Evolutionary conservation across 2,797 vertebrate genomes (phyloP).

Genomic region (Botia almorhae): DNA sequence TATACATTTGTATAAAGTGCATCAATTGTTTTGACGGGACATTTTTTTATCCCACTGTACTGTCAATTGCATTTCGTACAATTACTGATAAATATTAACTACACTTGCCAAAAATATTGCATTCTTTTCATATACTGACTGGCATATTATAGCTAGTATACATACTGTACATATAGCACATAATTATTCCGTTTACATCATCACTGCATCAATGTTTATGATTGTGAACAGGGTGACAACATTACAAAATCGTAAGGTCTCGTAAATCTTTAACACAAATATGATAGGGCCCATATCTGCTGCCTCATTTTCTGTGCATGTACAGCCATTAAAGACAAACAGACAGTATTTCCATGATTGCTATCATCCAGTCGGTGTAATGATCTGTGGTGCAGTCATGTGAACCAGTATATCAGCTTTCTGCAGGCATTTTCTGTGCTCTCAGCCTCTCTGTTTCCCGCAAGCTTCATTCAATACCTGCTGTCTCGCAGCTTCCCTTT

Average conservation of each 20-base stretch:
- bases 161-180: background rate
- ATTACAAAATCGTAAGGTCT: background rate
- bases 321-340: conserved; percentile 56
- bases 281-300: conserved; percentile 7
- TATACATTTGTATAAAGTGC: no score
- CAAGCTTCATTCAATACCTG: conserved; percentile 71
- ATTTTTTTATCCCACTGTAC: no score
- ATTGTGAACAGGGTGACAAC: background rate
- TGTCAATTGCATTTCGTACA: no score
- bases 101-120: background rate
- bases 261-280: background rate
- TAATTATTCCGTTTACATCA: background rate
- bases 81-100: no score
- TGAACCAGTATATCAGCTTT: conserved; percentile 75
- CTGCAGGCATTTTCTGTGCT: conserved; percentile 72
- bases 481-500: conserved; percentile 56
- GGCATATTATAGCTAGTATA: background rate
- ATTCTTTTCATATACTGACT: background rate
- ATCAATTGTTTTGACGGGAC: no score
- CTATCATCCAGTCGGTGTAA: conserved; percentile 65
- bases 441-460: conserved; percentile 72
- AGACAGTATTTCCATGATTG: conserved; percentile 47
- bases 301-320: conserved; percentile 5
- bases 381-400: conserved; percentile 65
- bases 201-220: background rate